Evolutionary conservation across 1,140 invertebrate species (phyloP).

Genomic region (Solenopsis invicta): DNA sequence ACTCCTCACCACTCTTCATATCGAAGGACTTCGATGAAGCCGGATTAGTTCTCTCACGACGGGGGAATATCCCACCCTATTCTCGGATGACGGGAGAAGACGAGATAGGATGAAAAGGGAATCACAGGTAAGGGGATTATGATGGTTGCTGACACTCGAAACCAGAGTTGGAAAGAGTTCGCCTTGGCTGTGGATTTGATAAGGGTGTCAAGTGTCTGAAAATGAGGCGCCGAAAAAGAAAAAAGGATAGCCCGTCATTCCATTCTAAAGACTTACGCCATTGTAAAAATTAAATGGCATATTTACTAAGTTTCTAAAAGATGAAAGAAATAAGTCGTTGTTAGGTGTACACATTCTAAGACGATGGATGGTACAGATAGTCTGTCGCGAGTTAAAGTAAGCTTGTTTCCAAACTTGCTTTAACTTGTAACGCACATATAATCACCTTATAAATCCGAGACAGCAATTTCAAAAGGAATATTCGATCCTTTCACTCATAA

Average conservation of each 20-base stretch:
- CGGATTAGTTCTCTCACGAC: conserved; percentile 69
- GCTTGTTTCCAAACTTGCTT: conserved; percentile 3
- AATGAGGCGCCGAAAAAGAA: conserved; percentile 23
- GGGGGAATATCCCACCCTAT: conserved; percentile 40
- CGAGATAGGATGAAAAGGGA: not conserved
- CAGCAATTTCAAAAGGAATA: not conserved
- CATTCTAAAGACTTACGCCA: not conserved
- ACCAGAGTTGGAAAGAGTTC: conserved; percentile 51
- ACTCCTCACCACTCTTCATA: conserved; percentile 32
- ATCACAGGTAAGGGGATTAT: conserved; percentile 53
- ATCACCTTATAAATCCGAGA: not conserved
- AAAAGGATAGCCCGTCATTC: not conserved
- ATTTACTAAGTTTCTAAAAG: not conserved
- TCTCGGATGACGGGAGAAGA: conserved; percentile 58
- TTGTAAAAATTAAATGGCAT: not conserved
- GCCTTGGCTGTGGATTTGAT: conserved; percentile 46
- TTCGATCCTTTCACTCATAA: not conserved
- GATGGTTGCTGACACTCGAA: conserved; percentile 63
- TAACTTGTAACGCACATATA: not conserved
- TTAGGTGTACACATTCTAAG: not conserved
- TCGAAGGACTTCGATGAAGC: conserved; percentile 72
- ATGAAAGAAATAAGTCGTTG: not conserved
- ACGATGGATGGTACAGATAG: no score
- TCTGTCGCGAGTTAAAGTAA: not conserved
- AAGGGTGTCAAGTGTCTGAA: conserved; percentile 60